Base-by-base conservation (phyloP, 2,888 invertebrate genomes). In the Rotaria socialis region DNA sequence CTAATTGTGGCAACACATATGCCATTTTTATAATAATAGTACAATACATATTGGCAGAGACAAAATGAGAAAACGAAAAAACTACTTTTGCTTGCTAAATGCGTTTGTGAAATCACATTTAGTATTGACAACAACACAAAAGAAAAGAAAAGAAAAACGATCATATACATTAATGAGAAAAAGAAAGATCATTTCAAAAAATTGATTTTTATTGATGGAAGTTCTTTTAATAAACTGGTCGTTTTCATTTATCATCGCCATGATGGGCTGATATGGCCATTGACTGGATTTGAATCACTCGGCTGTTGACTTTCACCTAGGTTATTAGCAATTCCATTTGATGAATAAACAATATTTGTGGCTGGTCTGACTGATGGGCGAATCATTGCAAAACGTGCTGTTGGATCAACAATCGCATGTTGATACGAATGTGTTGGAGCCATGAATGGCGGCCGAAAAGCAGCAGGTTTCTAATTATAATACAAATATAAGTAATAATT, bases 341-440 rank as follows among this genome's bases (percentile, higher is more conserved):
- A 41, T 67, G 67, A 35, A 67, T 41, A 67, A 67, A 35, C 67
- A 67, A 35, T 67, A 19, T 41, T 67, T 6, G 35, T 67, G 35
- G 67, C 19, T 67, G 67, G 67, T 19, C 67, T 35, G 35, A 67
- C 80, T 10, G 80, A 47, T 47, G 80, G 80, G 24, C 80, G 80
- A 80, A 80, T 47, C 47, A 47, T 80, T 43, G 43, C 47, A 43
- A 43, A 80, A n/a, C 80, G 43, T 80, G 47, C 43, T 47, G 80
- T 80, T 2, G 80, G 80, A 80, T 80, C 80, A 7, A 47, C 80
- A 4, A 80, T 80, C n/a, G 80, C 47, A 80, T 43, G 43, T 80
- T 80, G 80, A 80, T 80, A 80, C n/a, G 47, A 47, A 80, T 80
- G 80, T 24, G 47, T 47, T 11, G 80, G 80, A 47, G 67, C 67